These are phyloP conservation scores for Urocynchramus pylzowi DNA, from an alignment of 2,113 vertebrate genomes.

Conservation along the genomic window DNA sequence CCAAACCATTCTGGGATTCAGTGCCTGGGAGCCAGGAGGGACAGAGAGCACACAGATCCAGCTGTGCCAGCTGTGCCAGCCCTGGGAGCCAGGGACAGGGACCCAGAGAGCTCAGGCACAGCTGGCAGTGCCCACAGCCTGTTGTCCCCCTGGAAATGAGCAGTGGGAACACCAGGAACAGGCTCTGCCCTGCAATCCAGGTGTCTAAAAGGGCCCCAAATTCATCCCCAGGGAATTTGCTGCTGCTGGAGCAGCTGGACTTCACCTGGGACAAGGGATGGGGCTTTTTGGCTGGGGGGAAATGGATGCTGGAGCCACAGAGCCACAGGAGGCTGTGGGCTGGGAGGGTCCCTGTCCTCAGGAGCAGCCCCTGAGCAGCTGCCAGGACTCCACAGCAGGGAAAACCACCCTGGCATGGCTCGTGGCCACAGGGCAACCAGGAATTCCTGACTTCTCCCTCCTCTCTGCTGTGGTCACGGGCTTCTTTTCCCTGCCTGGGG, in stretches of 20 bases:
- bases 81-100: neutral
- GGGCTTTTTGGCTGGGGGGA: neutral
- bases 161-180: neutral
- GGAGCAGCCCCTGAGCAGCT: neutral
- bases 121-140: rapidly evolving
- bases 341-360: neutral
- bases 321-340: neutral
- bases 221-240: neutral
- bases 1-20: neutral
- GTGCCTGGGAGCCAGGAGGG: neutral
- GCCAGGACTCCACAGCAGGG: neutral
- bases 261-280: neutral
- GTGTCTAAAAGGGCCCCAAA: rapidly evolving
- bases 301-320: rapidly evolving
- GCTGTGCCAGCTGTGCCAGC: neutral
- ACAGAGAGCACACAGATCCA: neutral
- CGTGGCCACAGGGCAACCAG: neutral
- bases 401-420: neutral
- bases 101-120: neutral
- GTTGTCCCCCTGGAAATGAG: rapidly evolving
- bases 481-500: neutral
- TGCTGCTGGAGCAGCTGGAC: neutral
- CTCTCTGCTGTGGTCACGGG: neutral
- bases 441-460: rapidly evolving
- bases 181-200: neutral